Base-by-base conservation (phyloP, 2,113 vertebrate species). In the Ceuthmochares aereus region DNA sequence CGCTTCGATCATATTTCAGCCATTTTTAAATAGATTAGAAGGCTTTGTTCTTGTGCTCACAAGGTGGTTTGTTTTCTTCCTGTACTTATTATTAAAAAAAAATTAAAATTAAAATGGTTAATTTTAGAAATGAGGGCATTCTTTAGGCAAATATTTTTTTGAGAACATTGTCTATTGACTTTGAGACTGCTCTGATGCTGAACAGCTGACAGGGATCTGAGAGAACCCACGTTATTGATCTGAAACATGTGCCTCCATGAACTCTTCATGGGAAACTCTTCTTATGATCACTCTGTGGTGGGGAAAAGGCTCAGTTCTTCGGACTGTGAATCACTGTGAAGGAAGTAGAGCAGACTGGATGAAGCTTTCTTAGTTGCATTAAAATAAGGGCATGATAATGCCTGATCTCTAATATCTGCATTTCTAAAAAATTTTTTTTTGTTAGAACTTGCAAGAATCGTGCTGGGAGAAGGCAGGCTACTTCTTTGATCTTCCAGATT, bases 401-500 rank as follows among this genome's bases (percentile, higher is more conserved):
- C 54, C 34, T 87, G 59, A 32, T 36, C 40, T 89, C 77, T 96
- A 73, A 96, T 85, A 32, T 52, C 70, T 96, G 18, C 69, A 18
- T 96, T 93, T 97, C 93, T 95, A 70, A 95, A 72, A 2, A 4
- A 10, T 40, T 40, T 45, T 80, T 95, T 62, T 97, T 96, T 96
- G 22, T 83, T 96, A 98, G 98, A 98, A 98, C 95, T 97, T 98
- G 90, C 89, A 58, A 91, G 84, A 97, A 84, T 97, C 91, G 0
- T 98, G 98, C 97, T 98, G 98, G 98, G 91, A 98, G 87, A 98
- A 97, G 89, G 98, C 98, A 11, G 98, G 98, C 47, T 98, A 98
- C 95, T 99, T 99, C 96, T 99, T 99, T 93, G 99, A 99, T 98
- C 99, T 99, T 60, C 98, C 99, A 0, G 99, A 99, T 97, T 99